Conservation (phyloP, 2,797 vertebrate species). For the Alauda arvensis region DNA sequence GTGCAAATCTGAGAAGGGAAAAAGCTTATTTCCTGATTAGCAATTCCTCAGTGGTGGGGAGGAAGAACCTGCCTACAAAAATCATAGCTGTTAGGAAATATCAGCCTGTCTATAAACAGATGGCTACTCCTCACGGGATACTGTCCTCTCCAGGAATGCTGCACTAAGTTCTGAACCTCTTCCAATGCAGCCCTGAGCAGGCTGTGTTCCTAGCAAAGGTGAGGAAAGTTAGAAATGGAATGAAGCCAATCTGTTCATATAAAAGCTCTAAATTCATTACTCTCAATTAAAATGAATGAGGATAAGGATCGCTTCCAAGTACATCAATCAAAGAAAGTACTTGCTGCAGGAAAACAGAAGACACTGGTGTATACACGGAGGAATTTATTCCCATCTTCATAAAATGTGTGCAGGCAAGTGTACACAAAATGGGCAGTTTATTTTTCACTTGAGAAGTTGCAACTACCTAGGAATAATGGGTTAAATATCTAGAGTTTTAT, state of each 20-base stretch:
- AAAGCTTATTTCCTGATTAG: slow-evolving; percentile 11
- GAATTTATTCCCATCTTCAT: slow-evolving; percentile 40
- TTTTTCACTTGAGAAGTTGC: neutral
- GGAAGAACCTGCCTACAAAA: slow-evolving; percentile 10
- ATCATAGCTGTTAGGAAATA: slow-evolving; percentile 28
- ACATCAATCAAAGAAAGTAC: slow-evolving; percentile 62
- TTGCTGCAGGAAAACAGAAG: slow-evolving; percentile 62
- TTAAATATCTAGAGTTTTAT: neutral
- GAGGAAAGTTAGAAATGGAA: slow-evolving; percentile 62
- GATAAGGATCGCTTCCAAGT: slow-evolving; percentile 60
- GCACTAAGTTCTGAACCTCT: slow-evolving; percentile 26
- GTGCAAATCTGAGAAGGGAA: neutral
- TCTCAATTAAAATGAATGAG: slow-evolving; percentile 68
- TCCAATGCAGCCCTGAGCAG: slow-evolving; percentile 39
- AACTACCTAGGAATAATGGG: neutral
- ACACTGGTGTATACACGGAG: slow-evolving; percentile 14
- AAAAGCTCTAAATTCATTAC: slow-evolving; percentile 65
- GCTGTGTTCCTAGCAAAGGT: slow-evolving; percentile 52
- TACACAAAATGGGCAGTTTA: neutral
- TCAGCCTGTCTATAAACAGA: slow-evolving; percentile 41
- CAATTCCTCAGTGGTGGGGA: neutral
- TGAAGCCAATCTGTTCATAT: slow-evolving; percentile 36
- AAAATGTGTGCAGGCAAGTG: neutral
- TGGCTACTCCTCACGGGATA: slow-evolving; percentile 39
- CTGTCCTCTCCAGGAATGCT: neutral